Conservation (phyloP, 1,140 invertebrate genomes). For the Akabosia matsudoensis region DNA sequence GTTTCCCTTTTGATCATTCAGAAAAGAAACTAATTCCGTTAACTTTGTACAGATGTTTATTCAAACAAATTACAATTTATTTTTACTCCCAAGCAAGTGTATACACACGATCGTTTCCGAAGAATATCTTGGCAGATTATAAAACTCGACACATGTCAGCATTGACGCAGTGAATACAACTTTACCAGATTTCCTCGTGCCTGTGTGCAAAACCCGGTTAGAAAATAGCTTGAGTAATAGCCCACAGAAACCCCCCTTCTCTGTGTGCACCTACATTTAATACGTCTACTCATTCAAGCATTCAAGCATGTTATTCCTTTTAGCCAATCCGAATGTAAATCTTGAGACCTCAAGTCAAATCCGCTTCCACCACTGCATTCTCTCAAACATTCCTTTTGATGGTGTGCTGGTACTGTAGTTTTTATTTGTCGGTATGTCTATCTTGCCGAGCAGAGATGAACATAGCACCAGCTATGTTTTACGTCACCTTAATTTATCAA, state of each 20-base stretch:
- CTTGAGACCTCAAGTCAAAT: conserved; percentile 24
- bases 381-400: conserved; percentile 7
- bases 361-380: conserved; percentile 3
- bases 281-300: conserved; percentile 7
- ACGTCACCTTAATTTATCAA: too few species aligned
- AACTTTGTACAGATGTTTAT: conserved; percentile 11
- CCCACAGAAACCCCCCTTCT: not conserved
- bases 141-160: not conserved
- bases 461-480: not conserved
- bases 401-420: not conserved
- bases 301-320: conserved; percentile 22
- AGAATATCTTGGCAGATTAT: not conserved
- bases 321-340: conserved; percentile 25
- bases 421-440: not conserved
- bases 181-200: not conserved
- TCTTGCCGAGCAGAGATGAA: not conserved
- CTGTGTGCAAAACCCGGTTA: conserved; percentile 2
- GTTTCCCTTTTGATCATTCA: not conserved
- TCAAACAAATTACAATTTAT: conserved; percentile 6
- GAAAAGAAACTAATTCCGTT: not conserved
- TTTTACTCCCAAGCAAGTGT: not conserved
- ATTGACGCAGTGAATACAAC: conserved; percentile 11
- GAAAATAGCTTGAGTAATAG: not conserved
- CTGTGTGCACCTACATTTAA: not conserved
- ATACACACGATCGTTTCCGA: not conserved